phyloP scores from a whole-genome alignment of 1,140 invertebrate species.

The Mycetomoellerius zeteki region DNA sequence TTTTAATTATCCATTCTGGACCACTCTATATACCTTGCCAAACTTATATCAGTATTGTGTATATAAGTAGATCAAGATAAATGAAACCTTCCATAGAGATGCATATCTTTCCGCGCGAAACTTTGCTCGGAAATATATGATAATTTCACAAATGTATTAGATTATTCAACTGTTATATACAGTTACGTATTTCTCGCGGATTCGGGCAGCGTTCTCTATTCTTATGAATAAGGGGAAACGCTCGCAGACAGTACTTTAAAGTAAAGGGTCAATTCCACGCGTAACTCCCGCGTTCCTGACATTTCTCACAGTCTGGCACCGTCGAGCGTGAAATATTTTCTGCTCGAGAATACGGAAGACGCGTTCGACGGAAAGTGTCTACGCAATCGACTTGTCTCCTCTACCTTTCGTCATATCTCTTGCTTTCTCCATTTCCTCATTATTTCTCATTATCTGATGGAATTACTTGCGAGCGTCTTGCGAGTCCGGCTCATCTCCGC shows the following conservation, averaged over 20 bases:
- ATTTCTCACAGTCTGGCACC: constrained; percentile 49
- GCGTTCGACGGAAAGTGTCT: constrained; percentile 36
- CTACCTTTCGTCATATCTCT: constrained; percentile 37
- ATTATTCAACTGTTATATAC: constrained; percentile 6
- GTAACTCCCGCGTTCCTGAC: constrained; percentile 18
- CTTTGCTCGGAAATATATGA: constrained; percentile 5
- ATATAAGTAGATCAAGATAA: constrained; percentile 1
- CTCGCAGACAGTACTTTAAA: constrained; percentile 35
- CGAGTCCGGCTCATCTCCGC: neutral
- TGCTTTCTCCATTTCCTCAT: constrained; percentile 31
- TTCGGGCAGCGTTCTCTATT: constrained; percentile 4
- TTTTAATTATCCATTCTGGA: neutral
- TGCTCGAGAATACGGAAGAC: constrained; percentile 27
- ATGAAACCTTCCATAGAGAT: neutral
- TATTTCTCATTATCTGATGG: neutral
- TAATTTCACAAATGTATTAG: constrained; percentile 19
- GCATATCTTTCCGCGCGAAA: neutral
- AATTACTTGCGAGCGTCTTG: neutral
- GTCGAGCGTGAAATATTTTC: constrained; percentile 51
- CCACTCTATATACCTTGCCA: neutral
- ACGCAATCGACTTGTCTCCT: constrained; percentile 42
- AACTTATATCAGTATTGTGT: neutral
- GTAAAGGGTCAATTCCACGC: constrained; percentile 54
- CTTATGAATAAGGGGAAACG: constrained; percentile 7
- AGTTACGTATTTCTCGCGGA: constrained; percentile 37